Evolutionary conservation across 2,113 vertebrate genomes (phyloP), one percentile per base, ranked within the genome.

Genomic region (Seriola aureovittata): DNA sequence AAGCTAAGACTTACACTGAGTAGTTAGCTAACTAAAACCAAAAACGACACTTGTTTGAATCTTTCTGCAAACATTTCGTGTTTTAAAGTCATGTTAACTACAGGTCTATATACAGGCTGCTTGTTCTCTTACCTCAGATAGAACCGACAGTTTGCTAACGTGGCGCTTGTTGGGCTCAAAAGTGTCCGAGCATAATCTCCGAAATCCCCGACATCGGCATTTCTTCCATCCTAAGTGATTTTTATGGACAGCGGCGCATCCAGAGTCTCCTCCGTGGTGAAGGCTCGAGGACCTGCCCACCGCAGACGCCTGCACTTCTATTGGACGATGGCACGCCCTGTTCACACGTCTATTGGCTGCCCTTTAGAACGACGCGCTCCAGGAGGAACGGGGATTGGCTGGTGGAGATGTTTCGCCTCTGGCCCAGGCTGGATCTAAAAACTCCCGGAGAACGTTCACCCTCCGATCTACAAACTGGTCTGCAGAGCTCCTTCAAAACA

Each of bases 261-360:
- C 80, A 57, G 8, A 78, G 40, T 42, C 73, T 14, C n/a, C 50
- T 32, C 21, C 3, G 14, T 2, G 75, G 78, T 52, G 59, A 74
- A 34, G 52, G 13, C 64, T 42, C 23, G 0, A 59, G 64, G 42
- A 2, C 82, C 87, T 88, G 74, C 91, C 73, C 80, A 75, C 85
- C 19, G 4, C 36, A 1, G 38, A 46, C 76, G 63, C 1, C 83
- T 74, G 54, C 8, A 75, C 80, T 89, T 42, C 82, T 14, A 95
- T 95, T 96, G 94, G 94, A 54, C 81, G 12, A n/a, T 3, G 2
- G 7, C 4, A 38, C 19, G 2, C 7, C 2, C 16, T 14, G 9
- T 23, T 38, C 58, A 3, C 21, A 2, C 38, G 3, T 8, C 79
- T 34, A 94, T 93, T 95, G 93, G 93, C 32, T 76, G 6, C 17